These are phyloP conservation scores for Aradus depressus DNA, from an alignment of 2,888 invertebrate genomes.

Conservation along the genomic window DNA sequence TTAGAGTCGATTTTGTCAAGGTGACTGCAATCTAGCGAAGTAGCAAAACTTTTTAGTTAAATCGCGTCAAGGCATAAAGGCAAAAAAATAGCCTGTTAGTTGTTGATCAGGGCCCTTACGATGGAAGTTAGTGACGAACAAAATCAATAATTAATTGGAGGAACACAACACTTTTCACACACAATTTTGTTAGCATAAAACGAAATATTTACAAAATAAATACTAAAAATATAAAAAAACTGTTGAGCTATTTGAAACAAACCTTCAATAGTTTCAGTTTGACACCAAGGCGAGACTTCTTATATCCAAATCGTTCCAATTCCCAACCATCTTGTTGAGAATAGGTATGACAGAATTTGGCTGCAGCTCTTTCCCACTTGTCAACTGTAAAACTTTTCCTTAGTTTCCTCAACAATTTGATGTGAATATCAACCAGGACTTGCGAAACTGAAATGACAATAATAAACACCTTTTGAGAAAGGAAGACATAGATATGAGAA, in stretches of 20 bases:
- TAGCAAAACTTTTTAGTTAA: no score
- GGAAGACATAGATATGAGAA: background rate
- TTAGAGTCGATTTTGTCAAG: no score
- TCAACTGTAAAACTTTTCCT: constrained; percentile 70
- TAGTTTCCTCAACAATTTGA: constrained; percentile 77
- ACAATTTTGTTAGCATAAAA: no score
- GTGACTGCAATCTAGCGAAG: no score
- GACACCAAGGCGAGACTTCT: constrained; percentile 74
- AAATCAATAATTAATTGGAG: no score
- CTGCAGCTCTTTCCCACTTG: constrained; percentile 80
- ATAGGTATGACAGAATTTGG: constrained; percentile 84
- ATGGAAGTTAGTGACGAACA: no score
- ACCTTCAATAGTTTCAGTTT: constrained; percentile 87
- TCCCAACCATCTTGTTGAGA: constrained; percentile 91
- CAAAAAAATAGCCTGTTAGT: no score
- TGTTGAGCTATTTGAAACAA: constrained; percentile 34
- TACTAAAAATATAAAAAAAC: background rate
- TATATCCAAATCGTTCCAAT: constrained; percentile 89
- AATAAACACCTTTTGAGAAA: constrained; percentile 1
- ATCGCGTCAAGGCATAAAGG: no score
- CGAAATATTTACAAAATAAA: background rate
- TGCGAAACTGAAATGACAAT: constrained; percentile 56
- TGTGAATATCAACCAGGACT: constrained; percentile 72
- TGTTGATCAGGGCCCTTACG: no score
- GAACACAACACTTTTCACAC: no score